phyloP scores from a whole-genome alignment of 2,888 invertebrate genomes.

The Augiades crinisus region DNA sequence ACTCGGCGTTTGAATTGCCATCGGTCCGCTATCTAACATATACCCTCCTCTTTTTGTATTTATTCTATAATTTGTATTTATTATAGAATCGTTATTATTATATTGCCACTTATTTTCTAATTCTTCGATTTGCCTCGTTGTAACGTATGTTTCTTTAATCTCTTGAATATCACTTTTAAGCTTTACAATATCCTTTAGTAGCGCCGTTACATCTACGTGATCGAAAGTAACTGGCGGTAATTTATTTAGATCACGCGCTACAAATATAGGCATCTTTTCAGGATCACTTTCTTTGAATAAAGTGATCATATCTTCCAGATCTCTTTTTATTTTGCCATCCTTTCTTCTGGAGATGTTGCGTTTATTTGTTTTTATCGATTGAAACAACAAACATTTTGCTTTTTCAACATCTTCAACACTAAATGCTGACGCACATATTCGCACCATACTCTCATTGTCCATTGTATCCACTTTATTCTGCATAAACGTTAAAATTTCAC shows the following conservation, averaged over 20 bases:
- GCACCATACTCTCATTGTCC: background rate
- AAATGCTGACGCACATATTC: conserved; percentile 1
- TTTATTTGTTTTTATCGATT: background rate
- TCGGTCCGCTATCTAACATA: too few species aligned
- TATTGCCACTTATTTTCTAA: too few species aligned
- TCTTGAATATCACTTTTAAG: too few species aligned
- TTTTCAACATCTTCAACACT: background rate
- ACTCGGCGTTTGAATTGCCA: too few species aligned
- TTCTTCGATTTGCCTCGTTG: too few species aligned
- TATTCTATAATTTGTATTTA: too few species aligned
- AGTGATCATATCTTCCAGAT: background rate
- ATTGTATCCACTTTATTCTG: conserved; percentile 1
- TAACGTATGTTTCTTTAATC: too few species aligned
- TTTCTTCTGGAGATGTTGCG: background rate
- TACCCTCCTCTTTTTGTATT: too few species aligned
- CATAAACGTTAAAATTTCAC: conserved; percentile 7
- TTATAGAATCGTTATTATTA: too few species aligned
- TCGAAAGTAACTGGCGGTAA: too few species aligned
- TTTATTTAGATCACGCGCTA: background rate
- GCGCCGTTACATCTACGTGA: background rate
- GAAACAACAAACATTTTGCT: background rate
- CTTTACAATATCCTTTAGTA: conserved; percentile 8
- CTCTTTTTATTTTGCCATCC: background rate
- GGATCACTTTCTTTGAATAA: background rate
- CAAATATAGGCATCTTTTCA: background rate